Percentiles rank a stretch among this genome's conserved stretches.
phyloP scores from a whole-genome alignment of 2,797 vertebrate genomes.

The Sebastes hopkinsi region DNA sequence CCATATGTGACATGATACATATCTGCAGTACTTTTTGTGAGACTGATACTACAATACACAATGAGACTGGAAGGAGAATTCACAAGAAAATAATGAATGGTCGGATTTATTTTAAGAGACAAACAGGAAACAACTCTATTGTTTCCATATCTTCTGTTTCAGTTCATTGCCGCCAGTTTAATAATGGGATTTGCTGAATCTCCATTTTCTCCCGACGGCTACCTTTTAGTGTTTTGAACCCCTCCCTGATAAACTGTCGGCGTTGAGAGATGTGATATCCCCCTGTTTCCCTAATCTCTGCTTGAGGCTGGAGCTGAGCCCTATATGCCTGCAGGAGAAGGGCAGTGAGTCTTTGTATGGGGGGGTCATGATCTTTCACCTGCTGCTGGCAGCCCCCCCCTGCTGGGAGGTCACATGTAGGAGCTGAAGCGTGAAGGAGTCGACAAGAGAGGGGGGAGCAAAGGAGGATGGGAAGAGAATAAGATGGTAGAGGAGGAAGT shows the following conservation, averaged over 20 bases:
- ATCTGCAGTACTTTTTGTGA: constrained; percentile 1
- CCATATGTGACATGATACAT: constrained; percentile 37
- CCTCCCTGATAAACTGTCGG: constrained; percentile 20
- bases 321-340: constrained; percentile 24
- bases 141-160: background rate
- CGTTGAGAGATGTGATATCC: constrained; percentile 43
- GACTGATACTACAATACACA: background rate
- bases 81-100: background rate
- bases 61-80: background rate
- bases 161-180: background rate
- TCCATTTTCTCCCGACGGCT: background rate
- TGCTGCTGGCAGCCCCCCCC: constrained; percentile 54
- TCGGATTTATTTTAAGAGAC: background rate
- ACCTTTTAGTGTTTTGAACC: constrained; percentile 7
- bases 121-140: background rate
- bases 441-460: constrained; percentile 24
- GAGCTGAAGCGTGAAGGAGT: constrained; percentile 62
- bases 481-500: background rate
- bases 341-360: constrained; percentile 52
- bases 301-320: constrained; percentile 36
- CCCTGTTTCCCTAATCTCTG: constrained; percentile 48
- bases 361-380: constrained; percentile 74
- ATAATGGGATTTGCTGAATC: constrained; percentile 9
- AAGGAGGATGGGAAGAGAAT: constrained; percentile 5
- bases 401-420: constrained; percentile 64